A percentile compares a stretch with the other conserved stretches of the same genome.
Evolutionary conservation across 2,888 invertebrate genomes (phyloP).

Genomic region (Drosophila mimica): DNA sequence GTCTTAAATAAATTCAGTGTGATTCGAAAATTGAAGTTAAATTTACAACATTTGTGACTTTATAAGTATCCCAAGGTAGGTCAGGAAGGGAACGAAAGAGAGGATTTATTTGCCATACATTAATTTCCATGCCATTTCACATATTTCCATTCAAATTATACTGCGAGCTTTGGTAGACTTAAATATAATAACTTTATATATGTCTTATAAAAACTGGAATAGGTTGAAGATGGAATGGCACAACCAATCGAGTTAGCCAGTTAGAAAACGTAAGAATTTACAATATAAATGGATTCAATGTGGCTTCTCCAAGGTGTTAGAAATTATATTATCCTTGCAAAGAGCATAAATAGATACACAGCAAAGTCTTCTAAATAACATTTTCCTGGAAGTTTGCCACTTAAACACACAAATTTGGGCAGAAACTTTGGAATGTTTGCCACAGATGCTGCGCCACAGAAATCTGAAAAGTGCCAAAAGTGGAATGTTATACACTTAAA

Average conservation of each 20-base stretch:
- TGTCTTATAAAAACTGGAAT: not conserved
- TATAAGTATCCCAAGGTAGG: not conserved
- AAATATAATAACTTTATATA: not conserved
- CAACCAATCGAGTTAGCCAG: not conserved
- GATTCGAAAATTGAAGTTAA: not conserved
- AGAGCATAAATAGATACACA: not conserved
- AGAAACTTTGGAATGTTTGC: not conserved
- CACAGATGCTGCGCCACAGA: not conserved
- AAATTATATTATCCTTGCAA: not conserved
- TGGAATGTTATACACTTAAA: not conserved
- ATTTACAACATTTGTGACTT: not conserved
- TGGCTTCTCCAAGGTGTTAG: not conserved
- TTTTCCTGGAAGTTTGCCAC: conserved; percentile 1
- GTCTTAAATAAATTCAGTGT: not conserved
- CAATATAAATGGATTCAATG: not conserved
- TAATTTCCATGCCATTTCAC: not conserved
- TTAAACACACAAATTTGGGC: not conserved
- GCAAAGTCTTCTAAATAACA: not conserved
- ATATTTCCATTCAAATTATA: too few species aligned
- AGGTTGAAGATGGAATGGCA: not conserved
- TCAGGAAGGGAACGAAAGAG: not conserved
- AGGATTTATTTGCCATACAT: not conserved
- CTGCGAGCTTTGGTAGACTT: not conserved
- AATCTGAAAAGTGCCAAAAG: conserved; percentile 3
- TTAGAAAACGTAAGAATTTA: not conserved